Base-by-base conservation (phyloP, 2,113 vertebrate genomes). In the Galbula dea region DNA sequence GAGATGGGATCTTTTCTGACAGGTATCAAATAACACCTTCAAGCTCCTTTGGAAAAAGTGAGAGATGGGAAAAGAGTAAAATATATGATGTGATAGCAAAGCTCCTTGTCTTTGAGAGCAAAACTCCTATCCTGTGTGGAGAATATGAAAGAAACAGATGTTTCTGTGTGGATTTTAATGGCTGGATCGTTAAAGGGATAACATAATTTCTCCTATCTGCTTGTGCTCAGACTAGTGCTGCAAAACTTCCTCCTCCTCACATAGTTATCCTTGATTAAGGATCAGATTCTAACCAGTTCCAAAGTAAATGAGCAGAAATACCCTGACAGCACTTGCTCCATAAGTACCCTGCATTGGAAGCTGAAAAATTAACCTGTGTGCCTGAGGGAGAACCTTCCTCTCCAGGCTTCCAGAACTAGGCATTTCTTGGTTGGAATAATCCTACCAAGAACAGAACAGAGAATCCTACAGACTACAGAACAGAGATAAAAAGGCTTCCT, bases 131-230 rank as follows among this genome's bases (percentile, higher is more conserved):
- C 52, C 87, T 59, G 72, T 91, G 81, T 6, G 5, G 92, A 46
- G 89, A 86, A 80, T 59, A 77, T 36, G 84, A 85, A 83, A 89
- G 75, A 94, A 96, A 94, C 91, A 92, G 89, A 93, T 83, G 82
- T 92, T 94, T 67, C 84, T 0, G 0, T 58, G 67, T 59, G 37
- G 84, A 85, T 43, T 83, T 94, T 71, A 94, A 83, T 29, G 51
- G 82, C n/a, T 74, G 34, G 75, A 62, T 83, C 82, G 46, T 86
- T 92, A 84, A 80, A 92, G 32, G 82, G 24, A 34, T 87, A 92
- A 85, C 48, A 61, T 73, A 20, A 59, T 66, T 89, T 85, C 54
- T 83, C 37, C 62, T 75, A 27, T 52, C 23, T 67, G 20, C 3
- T 1, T 32, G n/a, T 68, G 54, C 30, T 67, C 87, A 77, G 63